Evolutionary conservation across 2,888 invertebrate species (phyloP).

Genomic region (Atrina japonica): DNA sequence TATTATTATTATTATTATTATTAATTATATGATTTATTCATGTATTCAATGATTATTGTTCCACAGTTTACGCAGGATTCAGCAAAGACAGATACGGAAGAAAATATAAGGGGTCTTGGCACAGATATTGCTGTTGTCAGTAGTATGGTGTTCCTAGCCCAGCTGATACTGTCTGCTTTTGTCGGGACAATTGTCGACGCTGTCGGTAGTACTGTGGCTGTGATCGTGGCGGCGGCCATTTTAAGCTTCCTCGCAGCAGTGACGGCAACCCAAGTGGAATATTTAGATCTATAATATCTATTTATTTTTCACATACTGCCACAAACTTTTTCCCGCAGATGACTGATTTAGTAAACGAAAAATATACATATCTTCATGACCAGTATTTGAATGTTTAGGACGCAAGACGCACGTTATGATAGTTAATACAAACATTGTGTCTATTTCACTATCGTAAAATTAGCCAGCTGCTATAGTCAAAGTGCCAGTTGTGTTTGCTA

Average conservation of each 20-base stretch:
- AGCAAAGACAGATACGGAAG: constrained; percentile 17
- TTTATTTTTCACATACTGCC: too few species aligned
- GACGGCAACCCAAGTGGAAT: constrained; percentile 92
- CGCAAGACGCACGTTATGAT: too few species aligned
- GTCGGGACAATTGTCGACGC: constrained; percentile 85
- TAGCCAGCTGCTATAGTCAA: too few species aligned
- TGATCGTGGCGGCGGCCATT: constrained; percentile 91
- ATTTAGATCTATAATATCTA: constrained; percentile 91
- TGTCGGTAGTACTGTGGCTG: constrained; percentile 92
- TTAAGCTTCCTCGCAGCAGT: constrained; percentile 92
- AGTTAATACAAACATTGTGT: too few species aligned
- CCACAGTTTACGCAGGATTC: constrained; percentile 57
- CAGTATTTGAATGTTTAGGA: too few species aligned
- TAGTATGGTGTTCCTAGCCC: constrained; percentile 97
- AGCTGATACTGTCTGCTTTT: constrained; percentile 89
- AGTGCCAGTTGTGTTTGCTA: too few species aligned
- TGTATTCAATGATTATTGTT: constrained; percentile 6
- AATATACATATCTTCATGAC: too few species aligned
- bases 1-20: too few species aligned
- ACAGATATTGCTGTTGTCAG: constrained; percentile 97
- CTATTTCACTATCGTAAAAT: too few species aligned
- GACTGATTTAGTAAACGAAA: too few species aligned
- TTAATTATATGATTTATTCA: neutral
- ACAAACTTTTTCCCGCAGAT: too few species aligned
- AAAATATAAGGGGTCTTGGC: constrained; percentile 89